Evolutionary conservation across 2,888 invertebrate genomes (phyloP).

Genomic region (Leptogaster cylindrica): DNA sequence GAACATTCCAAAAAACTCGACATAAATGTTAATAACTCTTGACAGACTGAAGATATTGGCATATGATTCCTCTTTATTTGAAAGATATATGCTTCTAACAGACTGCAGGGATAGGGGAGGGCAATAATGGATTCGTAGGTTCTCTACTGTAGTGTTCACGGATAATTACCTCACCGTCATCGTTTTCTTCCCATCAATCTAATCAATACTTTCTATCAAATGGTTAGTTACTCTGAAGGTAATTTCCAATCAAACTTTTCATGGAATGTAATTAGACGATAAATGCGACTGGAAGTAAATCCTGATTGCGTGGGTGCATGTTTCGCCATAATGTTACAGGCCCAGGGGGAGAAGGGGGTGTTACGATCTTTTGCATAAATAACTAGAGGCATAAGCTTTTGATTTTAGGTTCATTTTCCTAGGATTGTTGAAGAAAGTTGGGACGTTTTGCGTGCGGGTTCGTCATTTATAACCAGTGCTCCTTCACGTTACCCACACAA

Average conservation of each 20-base stretch:
- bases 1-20: no score
- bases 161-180: no score
- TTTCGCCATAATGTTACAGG: neutral
- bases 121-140: no score
- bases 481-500: neutral
- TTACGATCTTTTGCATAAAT: no score
- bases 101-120: no score
- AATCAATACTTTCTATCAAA: neutral
- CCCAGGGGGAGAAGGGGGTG: neutral
- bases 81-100: no score
- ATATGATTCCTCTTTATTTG: no score
- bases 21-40: no score
- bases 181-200: neutral
- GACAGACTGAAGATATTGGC: no score
- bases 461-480: neutral
- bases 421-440: neutral
- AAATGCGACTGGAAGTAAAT: neutral
- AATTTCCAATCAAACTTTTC: conserved; percentile 27
- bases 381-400: no score
- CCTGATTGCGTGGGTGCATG: conserved; percentile 17
- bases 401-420: neutral
- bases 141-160: no score
- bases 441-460: conserved; percentile 6
- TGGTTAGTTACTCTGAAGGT: neutral
- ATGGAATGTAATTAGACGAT: neutral